Evolutionary conservation across 2,113 vertebrate genomes (phyloP), one percentile per base, ranked within the genome.

Genomic region (Eulemur rufifrons): DNA sequence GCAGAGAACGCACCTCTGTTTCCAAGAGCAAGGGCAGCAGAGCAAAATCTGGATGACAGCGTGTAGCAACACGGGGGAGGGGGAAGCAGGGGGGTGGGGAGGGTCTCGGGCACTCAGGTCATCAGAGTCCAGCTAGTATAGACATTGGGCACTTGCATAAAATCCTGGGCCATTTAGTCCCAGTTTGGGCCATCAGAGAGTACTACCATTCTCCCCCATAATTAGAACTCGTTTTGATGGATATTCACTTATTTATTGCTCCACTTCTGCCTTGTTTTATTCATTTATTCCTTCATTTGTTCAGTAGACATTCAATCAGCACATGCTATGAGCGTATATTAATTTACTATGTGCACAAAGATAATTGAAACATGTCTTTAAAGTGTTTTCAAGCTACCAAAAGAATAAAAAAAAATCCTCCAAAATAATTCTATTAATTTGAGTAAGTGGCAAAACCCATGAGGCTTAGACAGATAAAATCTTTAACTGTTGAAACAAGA

Each of bases 1-100:
- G 34, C 11, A 47, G 6, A 66, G 39, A 47, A 59, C 6, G 1
- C 21, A 7, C 29, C 20, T 71, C 32, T 61, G 1, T 32, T 18
- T 74, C 23, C 0, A 0, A 10, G 20, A 6, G 5, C 34, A 27
- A 12, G 12, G 2, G 23, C 34, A 39, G 39, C 4, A 64, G n/a
- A 37, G 34, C 39, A 21, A 17, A 56, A 50, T 37, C 32, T 69
- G 6, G 20, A 59, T 3, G 13, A 69, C 64, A 27, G 32, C 6
- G 0, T 15, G 15, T 21, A 27, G 54, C 11, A 39, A 50, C 17
- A 12, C n/a, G 6, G 20, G n/a, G 54, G 5, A 61, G 34, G 29
- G 6, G 8, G 27, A 17, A 8, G 18, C 2, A 27, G 13, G 5
- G 21, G 6, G 15, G 1, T 6, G 1, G 34, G 9, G 42, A 29